Conservation (phyloP, 2,797 vertebrate species). For the Helostoma temminkii region DNA sequence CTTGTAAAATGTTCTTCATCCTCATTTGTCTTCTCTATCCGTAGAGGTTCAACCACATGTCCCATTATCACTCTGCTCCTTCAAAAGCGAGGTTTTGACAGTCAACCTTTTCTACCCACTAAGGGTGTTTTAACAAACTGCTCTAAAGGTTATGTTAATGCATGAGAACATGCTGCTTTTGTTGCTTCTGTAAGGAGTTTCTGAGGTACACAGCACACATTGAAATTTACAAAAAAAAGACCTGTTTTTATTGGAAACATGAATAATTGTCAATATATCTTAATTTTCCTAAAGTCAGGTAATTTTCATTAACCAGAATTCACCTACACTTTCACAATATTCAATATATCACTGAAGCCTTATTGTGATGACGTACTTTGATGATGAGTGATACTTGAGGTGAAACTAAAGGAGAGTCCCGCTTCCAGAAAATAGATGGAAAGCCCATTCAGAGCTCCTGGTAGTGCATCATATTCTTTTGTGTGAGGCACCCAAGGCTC, state of each 20-base stretch:
- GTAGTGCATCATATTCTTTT: conserved; percentile 80
- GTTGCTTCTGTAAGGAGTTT: too few relatives aligned
- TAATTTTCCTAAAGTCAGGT: conserved; percentile 14
- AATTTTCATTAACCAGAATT: conserved; percentile 55
- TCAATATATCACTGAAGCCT: conserved; percentile 48
- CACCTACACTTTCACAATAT: conserved; percentile 47
- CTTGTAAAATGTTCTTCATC: conserved; percentile 70
- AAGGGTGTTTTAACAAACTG: conserved; percentile 51
- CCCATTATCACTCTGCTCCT: conserved; percentile 64
- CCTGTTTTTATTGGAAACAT: conserved; percentile 4
- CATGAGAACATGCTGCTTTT: conserved; percentile 25
- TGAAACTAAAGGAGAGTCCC: conserved; percentile 61
- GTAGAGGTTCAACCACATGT: conserved; percentile 46
- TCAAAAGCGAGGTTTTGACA: conserved; percentile 46
- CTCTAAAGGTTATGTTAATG: conserved; percentile 44
- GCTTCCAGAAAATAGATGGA: conserved; percentile 56
- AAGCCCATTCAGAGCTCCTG: conserved; percentile 64
- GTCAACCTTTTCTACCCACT: conserved; percentile 70
- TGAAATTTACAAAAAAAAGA: not conserved
- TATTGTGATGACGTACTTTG: conserved; percentile 57
- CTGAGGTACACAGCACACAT: not conserved
- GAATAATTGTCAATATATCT: not conserved
- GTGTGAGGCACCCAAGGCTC: conserved; percentile 64
- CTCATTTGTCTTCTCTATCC: conserved; percentile 53
- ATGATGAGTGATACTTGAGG: conserved; percentile 59